Evolutionary conservation across 92 coral and sea anemone genomes (phyloP), one percentile per base, ranked within the genome.

Genomic region (Metridium senile): DNA sequence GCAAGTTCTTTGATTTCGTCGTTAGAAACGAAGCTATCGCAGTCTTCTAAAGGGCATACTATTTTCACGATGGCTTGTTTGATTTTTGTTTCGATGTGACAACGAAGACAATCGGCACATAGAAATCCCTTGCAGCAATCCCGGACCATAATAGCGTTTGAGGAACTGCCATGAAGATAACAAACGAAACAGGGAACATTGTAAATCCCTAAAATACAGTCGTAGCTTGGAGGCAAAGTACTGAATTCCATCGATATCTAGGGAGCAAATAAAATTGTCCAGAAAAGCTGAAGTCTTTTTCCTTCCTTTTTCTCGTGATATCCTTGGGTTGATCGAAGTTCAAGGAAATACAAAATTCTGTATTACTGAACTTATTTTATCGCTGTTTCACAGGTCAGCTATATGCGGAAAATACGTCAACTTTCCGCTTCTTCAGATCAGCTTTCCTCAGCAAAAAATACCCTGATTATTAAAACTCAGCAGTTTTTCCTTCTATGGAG

Each of bases 31-130:
- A 82, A 64, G 32, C 82, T 84, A 73, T 91, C 97, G 71, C 97
- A 91, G 63, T 88, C 87, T 23, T 87, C 97, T 0, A 91, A 83
- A 1, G 97, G 97, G 63, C 97, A 91, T 11, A 89, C 76, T 18
- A 91, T 85, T 74, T 88, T 89, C 26, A 91, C 85, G 32, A 91
- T 83, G 33, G 87, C 93, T 32, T 91, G 91, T 17, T 73, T 74
- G 43, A 91, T 85, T 80, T 91, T 91, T 34, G 84, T 82, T 66
- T 75, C 85, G 35, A 91, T 82, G 64, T 91, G 97, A 18, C 86
- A 77, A 39, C 80, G 71, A 43, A 91, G 85, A 70, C 97, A 91
- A 25, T 79, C 34, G 20, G 76, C 53, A 58, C 97, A 91, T 17
- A 91, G 67, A 7, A 87, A 76, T 17, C 93, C 97, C 20, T 79